Evolutionary conservation across 2,113 vertebrate species (phyloP).

Genomic region (Oplegnathus fasciatus): DNA sequence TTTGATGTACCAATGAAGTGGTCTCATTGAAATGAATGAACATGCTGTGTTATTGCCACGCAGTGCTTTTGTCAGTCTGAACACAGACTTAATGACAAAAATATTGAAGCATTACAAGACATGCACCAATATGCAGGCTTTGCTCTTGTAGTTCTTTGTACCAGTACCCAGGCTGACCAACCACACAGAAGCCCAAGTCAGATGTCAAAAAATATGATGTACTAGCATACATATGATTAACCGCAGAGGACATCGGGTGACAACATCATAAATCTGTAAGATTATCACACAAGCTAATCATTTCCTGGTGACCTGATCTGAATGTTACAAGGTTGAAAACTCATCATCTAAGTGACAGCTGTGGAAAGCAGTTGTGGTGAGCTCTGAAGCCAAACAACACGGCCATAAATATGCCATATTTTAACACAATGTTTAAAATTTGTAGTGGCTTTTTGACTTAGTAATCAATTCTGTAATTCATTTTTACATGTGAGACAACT

Average conservation of each 20-base stretch:
- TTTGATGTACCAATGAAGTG: neutral
- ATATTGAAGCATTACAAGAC: neutral
- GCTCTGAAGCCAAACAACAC: neutral
- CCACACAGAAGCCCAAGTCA: neutral
- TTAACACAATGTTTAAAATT: constrained; percentile 8
- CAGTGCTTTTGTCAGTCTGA: neutral
- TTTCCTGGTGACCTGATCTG: constrained; percentile 20
- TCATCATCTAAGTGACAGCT: constrained; percentile 6
- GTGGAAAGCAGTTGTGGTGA: neutral
- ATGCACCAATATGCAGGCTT: neutral
- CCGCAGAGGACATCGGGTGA: constrained; percentile 15
- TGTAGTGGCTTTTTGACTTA: neutral
- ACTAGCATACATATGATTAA: constrained; percentile 22
- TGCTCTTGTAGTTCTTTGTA: neutral
- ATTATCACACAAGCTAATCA: constrained; percentile 11
- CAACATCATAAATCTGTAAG: constrained; percentile 28
- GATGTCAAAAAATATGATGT: constrained; percentile 5
- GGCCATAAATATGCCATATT: neutral
- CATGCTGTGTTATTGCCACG: neutral
- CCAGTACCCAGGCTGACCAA: neutral
- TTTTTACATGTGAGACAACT: neutral
- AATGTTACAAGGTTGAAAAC: constrained; percentile 34
- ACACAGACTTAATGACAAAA: neutral
- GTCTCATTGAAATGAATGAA: neutral
- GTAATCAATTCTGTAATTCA: neutral